Evolutionary conservation across 2,888 invertebrate genomes (phyloP).

Genomic region (Ariolimax columbianus): DNA sequence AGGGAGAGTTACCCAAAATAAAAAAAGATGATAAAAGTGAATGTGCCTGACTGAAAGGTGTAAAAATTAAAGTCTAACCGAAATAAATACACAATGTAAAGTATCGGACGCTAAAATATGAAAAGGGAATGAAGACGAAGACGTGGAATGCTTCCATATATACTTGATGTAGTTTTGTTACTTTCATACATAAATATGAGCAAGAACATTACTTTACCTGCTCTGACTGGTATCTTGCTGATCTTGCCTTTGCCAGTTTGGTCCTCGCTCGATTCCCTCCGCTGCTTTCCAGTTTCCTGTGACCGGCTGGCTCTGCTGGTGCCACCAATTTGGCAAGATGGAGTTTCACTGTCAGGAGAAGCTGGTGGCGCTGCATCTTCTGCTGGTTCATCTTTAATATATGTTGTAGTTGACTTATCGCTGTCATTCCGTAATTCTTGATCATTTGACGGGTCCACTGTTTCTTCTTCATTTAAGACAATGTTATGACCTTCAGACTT

Average conservation of each 20-base stretch:
- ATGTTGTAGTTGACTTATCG: not conserved
- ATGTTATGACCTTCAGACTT: not conserved
- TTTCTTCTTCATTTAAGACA: not conserved
- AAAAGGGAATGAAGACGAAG: no score
- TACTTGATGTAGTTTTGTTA: no score
- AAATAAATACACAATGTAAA: no score
- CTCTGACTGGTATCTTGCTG: conserved; percentile 48
- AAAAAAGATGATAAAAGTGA: no score
- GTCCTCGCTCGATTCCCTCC: conserved; percentile 27
- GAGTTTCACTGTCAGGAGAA: conserved; percentile 8
- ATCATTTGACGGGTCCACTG: not conserved
- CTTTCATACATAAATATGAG: no score
- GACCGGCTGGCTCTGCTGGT: not conserved
- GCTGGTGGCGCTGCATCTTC: not conserved
- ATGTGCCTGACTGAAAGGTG: no score
- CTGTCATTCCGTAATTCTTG: not conserved
- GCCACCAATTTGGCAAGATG: not conserved
- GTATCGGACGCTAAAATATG: no score
- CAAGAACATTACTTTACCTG: conserved; percentile 34
- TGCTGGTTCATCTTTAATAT: not conserved
- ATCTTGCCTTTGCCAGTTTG: conserved; percentile 32
- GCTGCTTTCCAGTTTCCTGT: conserved; percentile 26
- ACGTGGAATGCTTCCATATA: no score
- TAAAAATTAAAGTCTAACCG: no score
- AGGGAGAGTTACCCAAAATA: no score